Conservation (phyloP, 2,888 invertebrate species). For the Mesoligia furuncula region DNA sequence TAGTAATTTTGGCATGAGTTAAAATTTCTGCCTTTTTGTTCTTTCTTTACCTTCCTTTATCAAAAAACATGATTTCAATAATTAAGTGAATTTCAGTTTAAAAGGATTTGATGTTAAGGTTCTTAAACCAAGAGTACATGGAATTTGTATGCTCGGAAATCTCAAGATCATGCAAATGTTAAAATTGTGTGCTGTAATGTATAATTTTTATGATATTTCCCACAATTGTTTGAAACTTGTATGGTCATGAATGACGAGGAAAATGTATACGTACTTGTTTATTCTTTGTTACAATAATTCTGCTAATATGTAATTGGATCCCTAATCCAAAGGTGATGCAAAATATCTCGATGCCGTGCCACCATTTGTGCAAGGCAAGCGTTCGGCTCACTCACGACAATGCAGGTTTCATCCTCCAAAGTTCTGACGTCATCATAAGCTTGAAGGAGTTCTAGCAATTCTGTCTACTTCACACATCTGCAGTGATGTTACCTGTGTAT, state of each 20-base stretch:
- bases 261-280: constrained; percentile 31
- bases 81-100: not conserved
- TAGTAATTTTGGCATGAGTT: constrained; percentile 1
- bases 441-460: constrained; percentile 8
- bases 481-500: not conserved
- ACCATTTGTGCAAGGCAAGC: constrained; percentile 8
- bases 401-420: not conserved
- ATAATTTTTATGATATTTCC: constrained; percentile 54
- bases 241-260: constrained; percentile 40
- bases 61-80: not conserved
- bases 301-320: constrained; percentile 28
- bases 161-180: constrained; percentile 26
- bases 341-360: constrained; percentile 21
- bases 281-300: constrained; percentile 36
- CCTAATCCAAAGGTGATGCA: constrained; percentile 9
- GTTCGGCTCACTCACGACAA: not conserved
- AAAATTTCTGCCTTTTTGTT: not conserved
- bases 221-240: constrained; percentile 65
- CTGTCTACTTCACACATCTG: not conserved
- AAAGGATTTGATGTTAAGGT: not conserved
- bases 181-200: constrained; percentile 5
- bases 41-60: not conserved
- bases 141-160: constrained; percentile 13
- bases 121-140: not conserved
- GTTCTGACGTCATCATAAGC: constrained; percentile 6